Evolutionary conservation across 2,113 vertebrate species (phyloP).

Genomic region (Merops nubicus): DNA sequence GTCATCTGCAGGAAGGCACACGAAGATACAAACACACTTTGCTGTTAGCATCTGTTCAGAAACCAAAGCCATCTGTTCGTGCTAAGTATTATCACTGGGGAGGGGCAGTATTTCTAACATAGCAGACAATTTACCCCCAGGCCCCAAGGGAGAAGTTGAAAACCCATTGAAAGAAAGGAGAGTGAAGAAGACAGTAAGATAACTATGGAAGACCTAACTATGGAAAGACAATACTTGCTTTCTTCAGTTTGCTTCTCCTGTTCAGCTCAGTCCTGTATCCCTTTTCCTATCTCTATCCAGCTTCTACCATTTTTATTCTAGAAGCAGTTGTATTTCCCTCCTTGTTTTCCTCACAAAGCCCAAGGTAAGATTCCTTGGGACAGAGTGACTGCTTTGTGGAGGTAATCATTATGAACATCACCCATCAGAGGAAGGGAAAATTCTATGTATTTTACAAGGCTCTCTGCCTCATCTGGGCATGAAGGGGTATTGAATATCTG

Average conservation of each 20-base stretch:
- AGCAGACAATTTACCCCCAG: neutral
- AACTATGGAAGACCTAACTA: neutral
- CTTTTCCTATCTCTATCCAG: neutral
- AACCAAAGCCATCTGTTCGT: neutral
- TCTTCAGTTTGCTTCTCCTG: neutral
- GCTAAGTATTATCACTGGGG: neutral
- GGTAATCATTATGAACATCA: neutral
- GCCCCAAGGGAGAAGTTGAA: neutral
- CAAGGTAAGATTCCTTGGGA: neutral
- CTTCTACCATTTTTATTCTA: neutral
- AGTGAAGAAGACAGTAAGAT: neutral
- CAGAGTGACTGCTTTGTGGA: neutral
- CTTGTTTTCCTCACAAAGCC: neutral
- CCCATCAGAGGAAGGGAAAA: neutral
- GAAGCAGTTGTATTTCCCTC: neutral
- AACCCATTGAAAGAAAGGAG: slow-evolving; percentile 21
- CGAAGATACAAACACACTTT: slow-evolving; percentile 27
- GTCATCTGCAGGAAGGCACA: slow-evolving; percentile 88
- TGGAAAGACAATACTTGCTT: neutral
- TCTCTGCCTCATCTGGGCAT: neutral
- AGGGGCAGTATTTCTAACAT: neutral
- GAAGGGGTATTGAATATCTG: neutral
- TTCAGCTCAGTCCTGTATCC: neutral
- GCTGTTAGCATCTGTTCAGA: neutral
- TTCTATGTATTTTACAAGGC: neutral